Evolutionary conservation across 1,140 invertebrate genomes (phyloP), one percentile per base, ranked within the genome.

Genomic region (Ruditapes philippinarum): DNA sequence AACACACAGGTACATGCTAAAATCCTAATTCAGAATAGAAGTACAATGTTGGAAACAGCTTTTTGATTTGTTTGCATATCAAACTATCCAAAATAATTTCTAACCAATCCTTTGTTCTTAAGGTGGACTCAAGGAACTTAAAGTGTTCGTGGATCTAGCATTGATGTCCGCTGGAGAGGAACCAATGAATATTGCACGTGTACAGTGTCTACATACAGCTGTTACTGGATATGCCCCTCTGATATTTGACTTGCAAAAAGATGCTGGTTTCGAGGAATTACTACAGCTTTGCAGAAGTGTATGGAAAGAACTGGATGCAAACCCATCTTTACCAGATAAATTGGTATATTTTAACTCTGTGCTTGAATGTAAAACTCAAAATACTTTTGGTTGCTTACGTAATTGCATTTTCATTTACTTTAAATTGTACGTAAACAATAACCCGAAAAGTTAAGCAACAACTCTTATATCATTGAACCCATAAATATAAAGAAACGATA

Each of bases 61-160:
- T n/a, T n/a, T n/a, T n/a, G n/a, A n/a, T n/a, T n/a, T n/a, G n/a
- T n/a, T n/a, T n/a, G n/a, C n/a, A n/a, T n/a, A n/a, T n/a, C n/a
- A n/a, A n/a, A n/a, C n/a, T n/a, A n/a, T n/a, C n/a, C n/a, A n/a
- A n/a, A n/a, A n/a, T n/a, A n/a, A n/a, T n/a, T n/a, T n/a, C n/a
- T n/a, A n/a, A n/a, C n/a, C n/a, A n/a, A n/a, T n/a, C n/a, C n/a
- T 45, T 45, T 45, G 42, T 45, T 45, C 70, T 45, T 62, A 51
- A 88, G 89, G 36, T 54, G 91, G 88, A 12, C n/a, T 90, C 28
- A 92, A 92, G 80, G 91, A 95, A 74, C 65, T 95, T 42, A 94
- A 94, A 40, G 93, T 95, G 33, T 91, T 95, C 65, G 93, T 94
- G 31, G 94, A 94, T 49, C 85, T 95, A 57, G 94, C 94, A 5